Evolutionary conservation across 2,113 vertebrate species (phyloP).

Genomic region (Lamprotornis superbus): DNA sequence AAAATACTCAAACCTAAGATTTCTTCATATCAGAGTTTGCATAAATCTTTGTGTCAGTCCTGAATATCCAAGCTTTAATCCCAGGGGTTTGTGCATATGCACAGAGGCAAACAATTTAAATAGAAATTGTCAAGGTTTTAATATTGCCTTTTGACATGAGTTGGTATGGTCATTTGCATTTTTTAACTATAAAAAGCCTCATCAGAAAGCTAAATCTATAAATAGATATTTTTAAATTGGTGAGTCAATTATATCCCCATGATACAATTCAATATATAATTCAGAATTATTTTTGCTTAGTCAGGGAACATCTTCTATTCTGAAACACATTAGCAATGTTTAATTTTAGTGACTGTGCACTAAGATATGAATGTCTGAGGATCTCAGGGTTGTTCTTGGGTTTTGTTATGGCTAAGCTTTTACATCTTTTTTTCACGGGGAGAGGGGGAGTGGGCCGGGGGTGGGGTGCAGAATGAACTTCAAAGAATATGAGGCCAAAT

Average conservation of each 20-base stretch:
- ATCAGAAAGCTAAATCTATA: neutral
- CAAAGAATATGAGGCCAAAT: neutral
- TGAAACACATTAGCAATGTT: neutral
- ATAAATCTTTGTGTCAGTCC: neutral
- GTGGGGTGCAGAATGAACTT: neutral
- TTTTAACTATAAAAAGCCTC: neutral
- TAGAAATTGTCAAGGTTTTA: neutral
- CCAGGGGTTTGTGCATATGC: neutral
- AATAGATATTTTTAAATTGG: neutral
- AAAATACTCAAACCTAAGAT: neutral
- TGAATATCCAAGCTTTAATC: neutral
- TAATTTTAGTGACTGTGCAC: neutral
- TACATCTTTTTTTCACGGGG: fast-evolving
- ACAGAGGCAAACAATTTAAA: neutral
- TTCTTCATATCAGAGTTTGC: neutral
- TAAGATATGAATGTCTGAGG: neutral
- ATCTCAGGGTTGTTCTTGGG: neutral
- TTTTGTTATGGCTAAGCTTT: neutral
- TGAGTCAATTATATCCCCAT: neutral
- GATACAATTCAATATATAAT: neutral
- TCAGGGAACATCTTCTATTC: neutral
- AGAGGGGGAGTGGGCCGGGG: fast-evolving
- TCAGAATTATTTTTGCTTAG: neutral
- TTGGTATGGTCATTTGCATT: neutral
- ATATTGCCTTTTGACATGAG: neutral